Base-by-base conservation (phyloP, 2,113 vertebrate species). In the Oncorhynchus keta region DNA sequence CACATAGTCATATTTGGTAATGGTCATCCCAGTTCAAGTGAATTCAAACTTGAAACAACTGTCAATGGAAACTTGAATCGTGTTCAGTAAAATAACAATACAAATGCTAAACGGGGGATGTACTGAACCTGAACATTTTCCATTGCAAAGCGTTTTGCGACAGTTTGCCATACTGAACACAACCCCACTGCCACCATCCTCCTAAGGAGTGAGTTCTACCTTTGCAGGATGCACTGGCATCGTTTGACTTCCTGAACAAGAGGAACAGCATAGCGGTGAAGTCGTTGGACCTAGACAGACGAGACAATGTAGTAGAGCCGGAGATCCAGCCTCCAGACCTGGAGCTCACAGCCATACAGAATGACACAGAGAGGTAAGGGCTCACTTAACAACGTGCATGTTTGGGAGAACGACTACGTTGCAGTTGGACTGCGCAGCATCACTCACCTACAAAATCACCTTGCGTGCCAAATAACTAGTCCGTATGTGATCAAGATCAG, bases 221-320 rank as follows among this genome's bases (percentile, higher is more conserved):
- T 76, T 28, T 49, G 5, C 88, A 99, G 97, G 95, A 95, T 70
- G 95, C 96, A 28, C 94, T 96, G 57, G 88, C 94, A 86, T 84
- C 90, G 1, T 97, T 97, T 81, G 95, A 96, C 90, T 96, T 96
- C 93, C 93, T 97, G 86, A 97, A 96, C 89, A 94, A 95, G 80
- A 95, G 94, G 86, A 97, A 96, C 86, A 97, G 88, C 79, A 86
- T 93, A 45, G 92, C 90, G 64, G 79, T 94, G 81, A 96, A 95
- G 86, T 90, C 51, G 16, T 55, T 93, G 0, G 94, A 95, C 32
- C 73, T 88, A 84, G 61, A 64, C 45, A 48, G 68, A 24, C 35
- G 49, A 39, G 95, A 96, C 82, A 80, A 89, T 72, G 90, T 88
- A 79, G 92, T 84, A 77, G 94, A 96, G 76, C 85, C 81, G 59